Percentiles rank a stretch among this genome's conserved stretches.
phyloP scores from a whole-genome alignment of 2,113 vertebrate genomes.

The Brachionichthys hirsutus region DNA sequence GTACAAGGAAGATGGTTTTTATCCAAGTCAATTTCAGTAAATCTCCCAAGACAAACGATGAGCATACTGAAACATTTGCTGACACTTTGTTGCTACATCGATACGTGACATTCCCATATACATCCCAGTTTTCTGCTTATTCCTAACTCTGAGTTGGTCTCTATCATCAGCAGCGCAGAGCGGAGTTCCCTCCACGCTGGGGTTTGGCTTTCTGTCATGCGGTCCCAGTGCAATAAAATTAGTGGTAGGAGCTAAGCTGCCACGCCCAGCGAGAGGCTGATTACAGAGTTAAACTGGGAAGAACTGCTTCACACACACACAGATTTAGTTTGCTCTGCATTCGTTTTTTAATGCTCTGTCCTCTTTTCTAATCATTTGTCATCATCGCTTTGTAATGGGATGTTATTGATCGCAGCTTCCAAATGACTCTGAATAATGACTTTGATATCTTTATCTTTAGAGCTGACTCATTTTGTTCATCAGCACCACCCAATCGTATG shows the following conservation, averaged over 20 bases:
- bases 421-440: neutral
- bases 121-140: constrained; percentile 15
- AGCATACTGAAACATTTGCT: too few species aligned
- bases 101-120: too few species aligned
- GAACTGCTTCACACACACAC: constrained; percentile 17
- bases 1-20: too few species aligned
- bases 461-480: too few species aligned
- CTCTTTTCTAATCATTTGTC: neutral
- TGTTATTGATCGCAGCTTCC: neutral
- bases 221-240: constrained; percentile 77
- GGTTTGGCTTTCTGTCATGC: constrained; percentile 67
- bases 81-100: too few species aligned
- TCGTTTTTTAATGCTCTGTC: neutral
- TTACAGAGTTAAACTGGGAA: constrained; percentile 75
- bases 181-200: constrained; percentile 63
- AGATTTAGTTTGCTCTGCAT: neutral
- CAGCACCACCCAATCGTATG: too few species aligned
- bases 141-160: constrained; percentile 59
- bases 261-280: constrained; percentile 80
- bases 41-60: too few species aligned
- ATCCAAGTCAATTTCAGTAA: too few species aligned
- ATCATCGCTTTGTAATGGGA: neutral
- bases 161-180: constrained; percentile 55
- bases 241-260: constrained; percentile 73
- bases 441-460: too few species aligned